Evolutionary conservation across 2,113 vertebrate genomes (phyloP).

Genomic region (Thamnophis sirtalis): DNA sequence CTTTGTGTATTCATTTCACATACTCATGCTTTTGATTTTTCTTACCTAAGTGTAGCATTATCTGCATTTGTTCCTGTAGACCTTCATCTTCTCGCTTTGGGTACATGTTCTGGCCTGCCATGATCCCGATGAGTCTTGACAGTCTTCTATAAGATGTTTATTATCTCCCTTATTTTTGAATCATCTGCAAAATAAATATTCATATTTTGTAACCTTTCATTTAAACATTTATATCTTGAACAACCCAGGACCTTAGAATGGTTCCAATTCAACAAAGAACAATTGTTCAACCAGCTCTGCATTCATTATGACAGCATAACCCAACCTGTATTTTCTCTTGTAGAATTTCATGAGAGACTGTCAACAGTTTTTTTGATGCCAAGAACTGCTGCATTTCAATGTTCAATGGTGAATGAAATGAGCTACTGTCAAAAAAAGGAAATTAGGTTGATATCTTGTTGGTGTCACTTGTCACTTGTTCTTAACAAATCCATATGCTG

Average conservation of each 20-base stretch:
- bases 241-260: not conserved
- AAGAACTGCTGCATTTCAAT: not conserved
- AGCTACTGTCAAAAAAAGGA: not conserved
- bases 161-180: not conserved
- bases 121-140: not conserved
- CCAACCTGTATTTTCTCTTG: not conserved
- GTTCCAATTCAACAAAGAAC: not conserved
- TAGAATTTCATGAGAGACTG: not conserved
- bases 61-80: not conserved
- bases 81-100: not conserved
- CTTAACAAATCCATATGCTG: not conserved
- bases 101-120: not conserved
- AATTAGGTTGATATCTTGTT: not conserved
- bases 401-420: not conserved
- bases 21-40: not conserved
- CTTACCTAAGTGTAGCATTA: not conserved
- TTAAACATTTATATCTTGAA: not conserved
- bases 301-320: not conserved
- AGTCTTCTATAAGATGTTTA: not conserved
- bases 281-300: not conserved
- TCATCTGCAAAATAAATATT: not conserved
- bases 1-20: not conserved
- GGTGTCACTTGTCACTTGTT: not conserved
- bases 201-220: not conserved
- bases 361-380: not conserved